phyloP scores from a whole-genome alignment of 2,888 invertebrate species.

The Alsophila aescularia region DNA sequence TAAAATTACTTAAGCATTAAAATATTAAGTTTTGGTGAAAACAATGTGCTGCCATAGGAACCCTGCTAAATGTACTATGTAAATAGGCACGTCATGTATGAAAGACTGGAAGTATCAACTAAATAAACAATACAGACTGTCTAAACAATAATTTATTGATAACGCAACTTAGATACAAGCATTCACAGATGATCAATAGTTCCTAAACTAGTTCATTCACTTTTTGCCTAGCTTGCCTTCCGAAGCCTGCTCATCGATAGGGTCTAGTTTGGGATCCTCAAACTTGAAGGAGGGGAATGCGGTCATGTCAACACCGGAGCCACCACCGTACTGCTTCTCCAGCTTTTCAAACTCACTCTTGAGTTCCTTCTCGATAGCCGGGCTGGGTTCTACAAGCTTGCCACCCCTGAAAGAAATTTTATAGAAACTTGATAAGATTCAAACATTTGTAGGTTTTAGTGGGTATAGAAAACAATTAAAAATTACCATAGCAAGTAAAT shows the following conservation, averaged over 20 bases:
- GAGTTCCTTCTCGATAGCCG: constrained; percentile 89
- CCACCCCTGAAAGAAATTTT: constrained; percentile 86
- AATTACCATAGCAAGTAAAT: no score
- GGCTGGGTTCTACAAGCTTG: constrained; percentile 92
- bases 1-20: no score
- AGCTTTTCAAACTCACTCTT: constrained; percentile 92
- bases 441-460: background rate
- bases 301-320: constrained; percentile 92
- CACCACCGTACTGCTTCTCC: constrained; percentile 91
- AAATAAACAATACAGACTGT: constrained; percentile 25
- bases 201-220: constrained; percentile 51
- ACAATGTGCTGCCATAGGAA: no score
- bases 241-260: constrained; percentile 80
- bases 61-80: no score
- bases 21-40: no score
- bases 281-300: constrained; percentile 95
- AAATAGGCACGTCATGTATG: no score
- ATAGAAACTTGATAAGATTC: background rate
- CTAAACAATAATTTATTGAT: constrained; percentile 38
- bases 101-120: background rate
- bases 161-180: constrained; percentile 33
- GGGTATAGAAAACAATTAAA: no score
- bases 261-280: constrained; percentile 88
- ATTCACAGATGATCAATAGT: constrained; percentile 28
- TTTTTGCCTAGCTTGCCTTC: constrained; percentile 57